A percentile compares a stretch with the other conserved stretches of the same genome.
These are phyloP conservation scores for Ooceraea biroi DNA, from an alignment of 1,140 invertebrate species.

Conservation along the genomic window DNA sequence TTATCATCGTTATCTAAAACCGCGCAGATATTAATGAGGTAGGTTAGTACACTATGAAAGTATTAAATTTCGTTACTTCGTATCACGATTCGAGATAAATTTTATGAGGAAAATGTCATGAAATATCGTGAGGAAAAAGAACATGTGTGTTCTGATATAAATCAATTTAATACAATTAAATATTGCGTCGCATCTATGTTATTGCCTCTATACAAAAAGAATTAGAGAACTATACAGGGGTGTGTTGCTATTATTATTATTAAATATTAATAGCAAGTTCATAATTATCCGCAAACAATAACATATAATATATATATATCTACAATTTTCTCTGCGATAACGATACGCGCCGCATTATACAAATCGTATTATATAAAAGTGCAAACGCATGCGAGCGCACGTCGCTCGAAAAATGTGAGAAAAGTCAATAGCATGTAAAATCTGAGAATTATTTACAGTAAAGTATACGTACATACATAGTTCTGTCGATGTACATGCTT, in stretches of 20 bases:
- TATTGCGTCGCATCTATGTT: slow-evolving; percentile 34
- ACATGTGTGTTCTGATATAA: not conserved
- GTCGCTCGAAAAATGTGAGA: slow-evolving; percentile 19
- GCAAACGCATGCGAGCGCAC: slow-evolving; percentile 28
- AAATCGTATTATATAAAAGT: slow-evolving; percentile 51
- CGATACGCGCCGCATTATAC: not conserved
- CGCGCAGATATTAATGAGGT: not conserved
- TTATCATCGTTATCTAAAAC: slow-evolving; percentile 62
- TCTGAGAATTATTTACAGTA: slow-evolving; percentile 37
- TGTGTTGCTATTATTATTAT: slow-evolving; percentile 28
- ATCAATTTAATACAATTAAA: slow-evolving; percentile 59
- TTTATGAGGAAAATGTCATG: not conserved
- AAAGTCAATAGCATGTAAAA: slow-evolving; percentile 21
- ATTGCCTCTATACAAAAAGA: slow-evolving; percentile 43
- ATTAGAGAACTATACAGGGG: not conserved
- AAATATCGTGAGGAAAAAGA: not conserved
- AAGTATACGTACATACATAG: not conserved
- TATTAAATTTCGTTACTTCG: not conserved
- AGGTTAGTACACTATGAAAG: not conserved
- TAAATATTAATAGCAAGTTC: slow-evolving; percentile 12
- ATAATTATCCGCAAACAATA: slow-evolving; percentile 26
- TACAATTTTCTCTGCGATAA: slow-evolving; percentile 47
- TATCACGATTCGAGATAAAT: not conserved
- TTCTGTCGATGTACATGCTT: not conserved
- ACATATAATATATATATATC: slow-evolving; percentile 10